phyloP scores from a whole-genome alignment of 2,797 vertebrate genomes.

The Emydoidea blandingii region DNA sequence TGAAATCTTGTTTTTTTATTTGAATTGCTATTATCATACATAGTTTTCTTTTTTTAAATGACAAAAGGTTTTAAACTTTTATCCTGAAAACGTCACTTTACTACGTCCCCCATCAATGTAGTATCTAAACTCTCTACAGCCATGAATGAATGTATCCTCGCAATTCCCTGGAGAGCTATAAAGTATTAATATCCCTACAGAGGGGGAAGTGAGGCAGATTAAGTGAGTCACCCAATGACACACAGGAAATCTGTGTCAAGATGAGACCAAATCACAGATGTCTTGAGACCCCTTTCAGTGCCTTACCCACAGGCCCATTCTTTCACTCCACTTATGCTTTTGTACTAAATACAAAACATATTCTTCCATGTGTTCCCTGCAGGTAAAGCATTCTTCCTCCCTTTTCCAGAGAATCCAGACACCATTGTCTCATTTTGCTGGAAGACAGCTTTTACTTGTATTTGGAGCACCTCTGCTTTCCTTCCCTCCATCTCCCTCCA shows the following conservation, averaged over 20 bases:
- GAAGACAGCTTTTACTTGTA: accelerated
- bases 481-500: background rate
- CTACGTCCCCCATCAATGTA: background rate
- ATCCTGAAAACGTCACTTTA: background rate
- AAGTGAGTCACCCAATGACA: background rate
- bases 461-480: background rate
- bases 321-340: background rate
- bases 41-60: background rate
- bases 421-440: background rate
- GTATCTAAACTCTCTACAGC: accelerated
- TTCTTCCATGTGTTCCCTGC: background rate
- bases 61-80: background rate
- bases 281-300: background rate
- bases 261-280: background rate
- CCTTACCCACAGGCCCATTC: accelerated
- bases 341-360: background rate
- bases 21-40: background rate
- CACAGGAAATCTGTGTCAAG: background rate
- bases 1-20: background rate
- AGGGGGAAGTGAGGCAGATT: background rate
- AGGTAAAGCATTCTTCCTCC: background rate
- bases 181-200: background rate
- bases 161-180: background rate
- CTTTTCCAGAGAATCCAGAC: background rate
- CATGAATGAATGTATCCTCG: background rate